phyloP scores from a whole-genome alignment of 1,140 invertebrate species.

The Coptotermes formosanus region DNA sequence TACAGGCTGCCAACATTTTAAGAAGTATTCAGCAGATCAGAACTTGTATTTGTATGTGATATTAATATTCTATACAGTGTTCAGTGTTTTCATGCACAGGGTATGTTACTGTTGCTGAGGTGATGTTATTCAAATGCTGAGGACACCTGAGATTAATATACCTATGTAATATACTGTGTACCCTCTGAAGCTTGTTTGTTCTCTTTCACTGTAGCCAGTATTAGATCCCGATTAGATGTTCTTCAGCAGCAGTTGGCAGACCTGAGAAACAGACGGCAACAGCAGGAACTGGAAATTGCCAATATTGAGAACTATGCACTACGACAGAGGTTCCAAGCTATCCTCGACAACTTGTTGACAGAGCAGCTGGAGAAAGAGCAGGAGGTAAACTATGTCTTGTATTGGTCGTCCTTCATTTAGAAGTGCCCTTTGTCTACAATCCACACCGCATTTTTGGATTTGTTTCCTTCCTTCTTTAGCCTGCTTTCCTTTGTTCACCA shows the following conservation, averaged over 20 bases:
- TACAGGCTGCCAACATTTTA: no score
- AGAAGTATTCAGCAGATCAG: no score
- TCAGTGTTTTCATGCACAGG: no score
- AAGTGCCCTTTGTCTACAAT: no score
- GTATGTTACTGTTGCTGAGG: no score
- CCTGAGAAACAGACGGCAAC: slow-evolving; percentile 65
- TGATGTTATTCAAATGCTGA: no score
- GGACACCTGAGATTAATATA: no score
- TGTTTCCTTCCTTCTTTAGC: background rate
- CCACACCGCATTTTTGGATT: background rate
- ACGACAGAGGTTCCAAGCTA: slow-evolving; percentile 76
- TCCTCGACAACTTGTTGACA: slow-evolving; percentile 70
- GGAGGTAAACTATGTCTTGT: slow-evolving; percentile 54
- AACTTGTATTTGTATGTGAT: no score
- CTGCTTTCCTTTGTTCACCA: background rate
- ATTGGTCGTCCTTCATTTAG: background rate
- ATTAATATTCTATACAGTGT: no score
- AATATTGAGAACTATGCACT: slow-evolving; percentile 84
- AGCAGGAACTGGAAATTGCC: slow-evolving; percentile 79
- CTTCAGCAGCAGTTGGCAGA: slow-evolving; percentile 68
- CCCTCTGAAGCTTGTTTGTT: no score
- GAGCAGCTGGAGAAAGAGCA: slow-evolving; percentile 79
- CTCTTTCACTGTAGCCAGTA: background rate
- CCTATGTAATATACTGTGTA: no score
- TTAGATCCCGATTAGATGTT: slow-evolving; percentile 49